Base-by-base conservation (phyloP, 1,140 invertebrate species). In the Delia radicum region DNA sequence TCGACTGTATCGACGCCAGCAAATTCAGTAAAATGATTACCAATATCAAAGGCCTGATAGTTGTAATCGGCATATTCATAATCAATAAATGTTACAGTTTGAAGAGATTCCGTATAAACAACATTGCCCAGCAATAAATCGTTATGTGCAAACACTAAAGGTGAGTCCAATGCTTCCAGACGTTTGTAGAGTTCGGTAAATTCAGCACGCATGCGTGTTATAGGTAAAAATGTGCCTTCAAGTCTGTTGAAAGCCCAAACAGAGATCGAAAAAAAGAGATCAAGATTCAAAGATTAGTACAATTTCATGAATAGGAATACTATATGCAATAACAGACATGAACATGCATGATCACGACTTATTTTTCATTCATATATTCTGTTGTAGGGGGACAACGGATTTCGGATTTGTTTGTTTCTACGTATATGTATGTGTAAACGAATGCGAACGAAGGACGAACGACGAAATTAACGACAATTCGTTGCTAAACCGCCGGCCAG, bases 11-110 rank as follows among this genome's bases (percentile, higher is more conserved):
- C 91, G 33, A 95, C 87, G 94, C 97, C 97, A 81, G 94, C 95
- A 91, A 96, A 99, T 90, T 99, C 98, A 81, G 93, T 93, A 89
- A 99, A 99, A 89, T 99, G 97, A 89, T 99, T 98, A 15, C 93
- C 98, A 86, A 99, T 97, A 88, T 99, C 98, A 87, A 91, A 99
- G 1, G 96, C 94, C 87, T 97, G 95, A 88, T 95, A 98, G 88
- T 99, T 99, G 80, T 93, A 93, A 76, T 91, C 93, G 7, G 95
- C 94, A 88, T 99, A 99, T 87, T 99, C 98, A 87, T 96, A 99
- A 87, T 99, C 98, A 81, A 99, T 99, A 85, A 99, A 99, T 24
- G 92, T 92, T 3, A 99, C 92, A 78, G 89, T 89, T 79, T 91
- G 89, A 81, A 91, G 89, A 75, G 90, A 88, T 82, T 92, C 86